phyloP scores from a whole-genome alignment of 53 echinoderm and acorn worm species.

The Zoroaster sp. region DNA sequence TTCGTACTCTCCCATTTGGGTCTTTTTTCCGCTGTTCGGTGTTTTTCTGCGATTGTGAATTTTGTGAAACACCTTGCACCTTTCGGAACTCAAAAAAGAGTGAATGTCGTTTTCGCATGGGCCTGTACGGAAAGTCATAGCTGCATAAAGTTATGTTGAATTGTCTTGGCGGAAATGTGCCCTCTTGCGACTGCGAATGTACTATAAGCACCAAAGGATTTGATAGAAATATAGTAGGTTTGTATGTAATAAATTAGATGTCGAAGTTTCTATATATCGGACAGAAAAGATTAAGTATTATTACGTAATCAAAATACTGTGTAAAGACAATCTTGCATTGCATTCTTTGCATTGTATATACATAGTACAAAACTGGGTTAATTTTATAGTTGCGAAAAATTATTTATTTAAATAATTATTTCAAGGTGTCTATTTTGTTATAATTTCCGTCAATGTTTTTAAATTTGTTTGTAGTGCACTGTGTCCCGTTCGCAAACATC shows the following conservation, averaged over 20 bases:
- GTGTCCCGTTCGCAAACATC: too few species aligned
- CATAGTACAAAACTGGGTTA: not conserved
- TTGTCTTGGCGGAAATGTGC: not conserved
- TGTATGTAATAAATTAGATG: constrained; percentile 22
- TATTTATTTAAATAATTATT: not conserved
- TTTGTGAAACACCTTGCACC: not conserved
- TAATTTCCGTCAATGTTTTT: too few species aligned
- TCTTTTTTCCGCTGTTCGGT: not conserved
- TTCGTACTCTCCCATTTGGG: not conserved
- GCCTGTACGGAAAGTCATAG: not conserved
- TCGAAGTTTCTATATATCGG: constrained; percentile 46
- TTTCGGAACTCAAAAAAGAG: not conserved
- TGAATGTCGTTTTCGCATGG: not conserved
- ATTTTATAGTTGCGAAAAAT: not conserved
- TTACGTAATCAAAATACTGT: not conserved
- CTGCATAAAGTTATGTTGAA: not conserved
- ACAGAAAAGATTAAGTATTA: not conserved
- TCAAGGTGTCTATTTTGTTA: not conserved
- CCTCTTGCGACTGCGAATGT: constrained; percentile 4
- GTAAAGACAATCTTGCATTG: not conserved
- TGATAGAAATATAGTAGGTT: not conserved
- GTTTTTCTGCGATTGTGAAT: not conserved
- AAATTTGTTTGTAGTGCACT: too few species aligned
- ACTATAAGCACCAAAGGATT: constrained; percentile 41
- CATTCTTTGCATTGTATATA: too few species aligned